phyloP scores from a whole-genome alignment of 2,113 vertebrate species.

The Drymodes brunneopygia region DNA sequence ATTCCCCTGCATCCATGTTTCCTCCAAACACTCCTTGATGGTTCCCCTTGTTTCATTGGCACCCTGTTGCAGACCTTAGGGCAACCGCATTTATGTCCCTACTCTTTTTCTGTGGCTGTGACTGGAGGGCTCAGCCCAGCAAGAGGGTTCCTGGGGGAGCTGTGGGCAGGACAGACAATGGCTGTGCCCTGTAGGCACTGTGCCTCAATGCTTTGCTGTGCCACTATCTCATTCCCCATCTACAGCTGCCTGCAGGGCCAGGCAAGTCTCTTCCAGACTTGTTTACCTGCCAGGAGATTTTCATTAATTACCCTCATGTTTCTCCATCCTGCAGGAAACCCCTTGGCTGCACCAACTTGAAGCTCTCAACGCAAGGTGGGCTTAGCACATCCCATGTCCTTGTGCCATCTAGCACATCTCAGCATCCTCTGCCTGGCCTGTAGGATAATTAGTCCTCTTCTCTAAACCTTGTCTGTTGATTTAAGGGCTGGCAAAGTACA shows the following conservation, averaged over 20 bases:
- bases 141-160: neutral
- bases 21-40: neutral
- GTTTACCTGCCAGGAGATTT: neutral
- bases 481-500: neutral
- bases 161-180: neutral
- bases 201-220: neutral
- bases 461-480: neutral
- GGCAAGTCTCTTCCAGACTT: neutral
- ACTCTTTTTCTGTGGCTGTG: neutral
- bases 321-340: neutral
- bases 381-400: neutral
- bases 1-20: neutral
- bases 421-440: neutral
- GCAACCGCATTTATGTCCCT: neutral
- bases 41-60: neutral
- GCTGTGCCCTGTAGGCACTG: neutral
- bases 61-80: neutral
- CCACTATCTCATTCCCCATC: neutral
- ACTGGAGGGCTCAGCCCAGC: neutral
- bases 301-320: neutral
- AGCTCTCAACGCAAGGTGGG: neutral
- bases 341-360: neutral
- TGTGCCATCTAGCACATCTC: neutral
- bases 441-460: neutral
- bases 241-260: neutral